These are phyloP conservation scores for Epizoanthus fatuus DNA, from an alignment of 92 coral and sea anemone genomes.

Conservation along the genomic window DNA sequence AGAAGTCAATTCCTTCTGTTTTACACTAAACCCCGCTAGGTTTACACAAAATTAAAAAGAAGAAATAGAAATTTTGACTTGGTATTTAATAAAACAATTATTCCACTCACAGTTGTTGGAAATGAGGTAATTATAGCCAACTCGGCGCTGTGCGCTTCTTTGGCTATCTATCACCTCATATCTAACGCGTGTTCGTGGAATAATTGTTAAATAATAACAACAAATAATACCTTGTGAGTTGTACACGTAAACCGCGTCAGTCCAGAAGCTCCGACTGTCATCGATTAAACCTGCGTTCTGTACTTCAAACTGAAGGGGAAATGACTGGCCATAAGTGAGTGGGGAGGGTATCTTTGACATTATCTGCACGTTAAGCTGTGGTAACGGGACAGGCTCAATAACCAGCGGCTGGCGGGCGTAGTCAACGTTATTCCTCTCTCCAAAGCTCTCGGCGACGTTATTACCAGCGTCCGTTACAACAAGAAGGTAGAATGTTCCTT, in stretches of 20 bases:
- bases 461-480: slow-evolving; percentile 59
- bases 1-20: too few species aligned
- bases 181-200: too few species aligned
- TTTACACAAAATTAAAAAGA: too few species aligned
- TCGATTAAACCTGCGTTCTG: slow-evolving; percentile 57
- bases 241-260: slow-evolving; percentile 71
- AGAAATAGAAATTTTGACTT: too few species aligned
- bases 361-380: slow-evolving; percentile 52
- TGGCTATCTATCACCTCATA: too few species aligned
- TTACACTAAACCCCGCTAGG: too few species aligned
- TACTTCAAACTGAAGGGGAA: slow-evolving; percentile 58
- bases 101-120: too few species aligned
- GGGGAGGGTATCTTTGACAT: slow-evolving; percentile 52
- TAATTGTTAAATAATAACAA: background rate
- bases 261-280: slow-evolving; percentile 66
- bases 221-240: slow-evolving; percentile 21
- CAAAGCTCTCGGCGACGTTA: slow-evolving; percentile 42
- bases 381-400: slow-evolving; percentile 42
- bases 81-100: too few species aligned
- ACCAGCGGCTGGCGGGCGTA: slow-evolving; percentile 26
- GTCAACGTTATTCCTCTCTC: slow-evolving; percentile 50
- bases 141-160: too few species aligned
- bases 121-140: too few species aligned
- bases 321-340: slow-evolving; percentile 59
- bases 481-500: slow-evolving; percentile 68